phyloP scores from a whole-genome alignment of 2,113 vertebrate species.

The Lepus americanus region DNA sequence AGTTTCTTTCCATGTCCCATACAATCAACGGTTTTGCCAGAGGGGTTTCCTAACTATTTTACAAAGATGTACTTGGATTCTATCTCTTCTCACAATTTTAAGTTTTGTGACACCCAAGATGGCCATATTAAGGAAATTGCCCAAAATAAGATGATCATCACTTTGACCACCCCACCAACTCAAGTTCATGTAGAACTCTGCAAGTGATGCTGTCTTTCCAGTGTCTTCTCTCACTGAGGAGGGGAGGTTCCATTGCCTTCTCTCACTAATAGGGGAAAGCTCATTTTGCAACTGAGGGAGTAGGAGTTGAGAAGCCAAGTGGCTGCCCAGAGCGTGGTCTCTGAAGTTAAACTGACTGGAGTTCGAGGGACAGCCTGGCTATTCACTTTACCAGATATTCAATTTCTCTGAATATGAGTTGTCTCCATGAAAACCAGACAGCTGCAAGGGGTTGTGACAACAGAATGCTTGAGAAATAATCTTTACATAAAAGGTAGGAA shows the following conservation, averaged over 20 bases:
- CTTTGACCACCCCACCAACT: not conserved
- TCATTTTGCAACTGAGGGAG: not conserved
- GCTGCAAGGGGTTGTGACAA: not conserved
- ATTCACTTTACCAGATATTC: not conserved
- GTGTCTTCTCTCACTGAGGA: not conserved
- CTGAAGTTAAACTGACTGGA: not conserved
- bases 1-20: not conserved
- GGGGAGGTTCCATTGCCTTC: not conserved
- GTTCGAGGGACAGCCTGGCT: not conserved
- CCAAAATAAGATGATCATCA: not conserved
- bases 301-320: not conserved
- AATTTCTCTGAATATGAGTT: not conserved
- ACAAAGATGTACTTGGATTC: not conserved
- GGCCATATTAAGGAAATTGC: not conserved
- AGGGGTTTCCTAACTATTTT: not conserved
- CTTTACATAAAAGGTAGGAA: not conserved
- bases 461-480: not conserved
- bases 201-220: not conserved
- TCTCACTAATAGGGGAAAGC: rapidly evolving
- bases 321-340: not conserved
- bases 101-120: not conserved
- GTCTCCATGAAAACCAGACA: not conserved
- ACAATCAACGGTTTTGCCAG: not conserved
- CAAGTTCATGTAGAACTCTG: not conserved
- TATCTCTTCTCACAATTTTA: not conserved